Evolutionary conservation across 2,888 invertebrate genomes (phyloP), one percentile per base, ranked within the genome.

Genomic region (Sipha maydis): DNA sequence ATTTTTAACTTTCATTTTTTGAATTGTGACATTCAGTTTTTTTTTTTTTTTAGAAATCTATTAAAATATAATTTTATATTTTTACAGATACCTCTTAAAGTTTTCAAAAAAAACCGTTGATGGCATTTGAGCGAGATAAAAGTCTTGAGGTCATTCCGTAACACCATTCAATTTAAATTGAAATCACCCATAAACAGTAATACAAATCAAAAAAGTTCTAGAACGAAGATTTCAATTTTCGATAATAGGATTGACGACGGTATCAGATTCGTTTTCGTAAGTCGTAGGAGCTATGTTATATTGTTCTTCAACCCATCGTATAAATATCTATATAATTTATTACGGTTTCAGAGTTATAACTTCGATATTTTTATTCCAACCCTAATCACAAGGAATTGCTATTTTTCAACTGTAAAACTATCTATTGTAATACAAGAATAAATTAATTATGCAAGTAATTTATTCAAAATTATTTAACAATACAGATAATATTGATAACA

Each of bases 171-270:
- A 61, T 84, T 76, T 75, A 84, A 84, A 84, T 84, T 76, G 75
- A 84, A 84, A 84, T 76, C 84, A 25, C 28, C 76, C 34, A 76
- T 76, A 84, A 84, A 84, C 76, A 61, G 61, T 41, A 61, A 76
- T 84, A 76, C 41, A 41, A 61, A 25, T 76, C 56, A 25, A 56
- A 84, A 83, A 84, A 61, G 61, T 84, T 61, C 41, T 19, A 61
- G 38, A 54, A 25, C 31, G 19, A 61, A 61, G 75, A 84, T 84
- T 76, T 41, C 75, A 76, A 84, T 84, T 84, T 84, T 61, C 56
- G 84, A 84, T 84, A 76, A 61, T 41, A 41, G 38, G 75, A 61
- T 76, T 34, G 75, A 84, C 61, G 61, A 61, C 21, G 41, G 17
- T 76, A 83, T 83, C 56, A 56, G 34, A 73, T 73, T 34, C 34